Evolutionary conservation across 2,113 vertebrate genomes (phyloP), one percentile per base, ranked within the genome.

Genomic region (Drymodes brunneopygia): DNA sequence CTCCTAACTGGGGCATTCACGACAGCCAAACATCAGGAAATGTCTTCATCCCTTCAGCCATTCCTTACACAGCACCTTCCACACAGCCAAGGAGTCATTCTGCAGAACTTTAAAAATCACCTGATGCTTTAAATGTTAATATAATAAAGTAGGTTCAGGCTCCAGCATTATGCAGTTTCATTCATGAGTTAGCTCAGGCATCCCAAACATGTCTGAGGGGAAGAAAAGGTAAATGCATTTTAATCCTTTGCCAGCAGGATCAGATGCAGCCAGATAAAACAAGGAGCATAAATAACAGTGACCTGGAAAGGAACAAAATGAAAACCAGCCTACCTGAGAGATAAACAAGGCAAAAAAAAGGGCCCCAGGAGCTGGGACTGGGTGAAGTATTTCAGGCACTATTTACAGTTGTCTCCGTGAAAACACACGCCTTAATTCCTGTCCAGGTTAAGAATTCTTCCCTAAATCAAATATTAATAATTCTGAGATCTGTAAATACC

Each of bases 401-500:
- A 36, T 92, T 83, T 95, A 35, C 44, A 40, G 71, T 86, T 71
- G 18, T 61, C 51, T 64, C 56, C 64, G 6, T 38, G 62, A 83
- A 94, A 92, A 81, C 15, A 29, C 35, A 60, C 0, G 3, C 67
- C 87, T 81, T 53, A 64, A 62, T 88, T 89, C 51, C 35, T 78
- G 48, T 29, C 79, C 60, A 17, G 44, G 47, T 88, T 78, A 86
- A 80, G 65, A 77, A 92, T 74, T 25, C 44, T 33, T 64, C 71
- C 53, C 75, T 71, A 86, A 94, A 90, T 92, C 51, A 90, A 86
- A 56, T 45, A 66, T 81, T 88, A 90, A 92, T 92, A 94, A 88
- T 94, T 88, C 69, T 74, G 42, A 84, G 77, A 74, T 92, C 67
- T 93, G 42, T 83, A 93, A 93, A 93, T 94, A 94, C n/a, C 56